These are phyloP conservation scores for Andrena minutula DNA, from an alignment of 2,888 invertebrate genomes.

Conservation along the genomic window DNA sequence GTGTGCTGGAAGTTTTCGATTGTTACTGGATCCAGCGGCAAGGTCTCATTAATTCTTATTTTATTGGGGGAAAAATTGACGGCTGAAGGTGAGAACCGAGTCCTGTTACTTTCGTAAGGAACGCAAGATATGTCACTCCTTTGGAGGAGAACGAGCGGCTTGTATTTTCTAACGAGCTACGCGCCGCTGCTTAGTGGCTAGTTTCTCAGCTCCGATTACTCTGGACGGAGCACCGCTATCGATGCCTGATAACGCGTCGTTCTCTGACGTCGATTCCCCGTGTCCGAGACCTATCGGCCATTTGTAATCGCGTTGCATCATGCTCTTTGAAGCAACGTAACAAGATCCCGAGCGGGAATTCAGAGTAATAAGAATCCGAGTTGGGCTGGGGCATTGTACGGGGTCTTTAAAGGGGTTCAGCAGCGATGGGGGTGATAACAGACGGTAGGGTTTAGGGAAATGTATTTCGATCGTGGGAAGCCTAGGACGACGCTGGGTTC, in stretches of 20 bases:
- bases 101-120: slow-evolving; percentile 35
- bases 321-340: neutral
- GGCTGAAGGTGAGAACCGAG: slow-evolving; percentile 13
- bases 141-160: slow-evolving; percentile 7
- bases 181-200: slow-evolving; percentile 25
- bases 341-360: neutral
- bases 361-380: too few species aligned
- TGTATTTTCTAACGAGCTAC: slow-evolving; percentile 28
- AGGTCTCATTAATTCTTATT: slow-evolving; percentile 36
- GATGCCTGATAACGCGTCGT: slow-evolving; percentile 34
- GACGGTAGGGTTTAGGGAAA: too few species aligned
- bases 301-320: neutral
- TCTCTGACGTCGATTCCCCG: neutral
- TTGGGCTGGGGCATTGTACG: too few species aligned
- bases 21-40: neutral
- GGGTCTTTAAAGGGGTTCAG: too few species aligned
- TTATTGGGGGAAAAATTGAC: neutral
- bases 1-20: neutral
- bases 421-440: too few species aligned
- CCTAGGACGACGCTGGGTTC: too few species aligned
- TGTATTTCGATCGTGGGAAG: too few species aligned
- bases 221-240: slow-evolving; percentile 16
- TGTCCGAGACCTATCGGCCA: neutral
- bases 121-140: slow-evolving; percentile 19
- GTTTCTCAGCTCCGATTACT: slow-evolving; percentile 43